Conservation (phyloP, 2,888 invertebrate species). For the Drosophila prostipennis region DNA sequence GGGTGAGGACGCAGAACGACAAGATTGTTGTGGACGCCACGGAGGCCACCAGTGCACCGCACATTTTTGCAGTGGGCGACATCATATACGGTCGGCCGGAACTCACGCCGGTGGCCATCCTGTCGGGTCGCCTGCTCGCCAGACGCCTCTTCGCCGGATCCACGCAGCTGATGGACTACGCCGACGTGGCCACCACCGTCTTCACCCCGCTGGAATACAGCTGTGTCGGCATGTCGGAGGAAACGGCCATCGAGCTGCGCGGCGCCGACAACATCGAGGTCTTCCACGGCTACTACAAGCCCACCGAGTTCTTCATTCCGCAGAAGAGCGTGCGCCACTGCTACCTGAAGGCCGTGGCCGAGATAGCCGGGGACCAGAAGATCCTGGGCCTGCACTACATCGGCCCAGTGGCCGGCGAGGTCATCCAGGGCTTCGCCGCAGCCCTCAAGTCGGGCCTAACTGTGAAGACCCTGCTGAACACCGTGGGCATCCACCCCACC, state of each 20-base stretch:
- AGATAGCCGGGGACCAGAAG: slow-evolving; percentile 87
- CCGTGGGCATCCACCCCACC: slow-evolving; percentile 96
- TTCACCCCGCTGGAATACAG: slow-evolving; percentile 98
- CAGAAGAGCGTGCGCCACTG: slow-evolving; percentile 93
- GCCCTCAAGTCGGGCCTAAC: slow-evolving; percentile 94
- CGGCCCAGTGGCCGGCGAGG: slow-evolving; percentile 96
- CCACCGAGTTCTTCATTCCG: slow-evolving; percentile 97
- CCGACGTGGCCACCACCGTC: slow-evolving; percentile 95
- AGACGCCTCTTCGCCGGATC: slow-evolving; percentile 88
- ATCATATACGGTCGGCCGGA: slow-evolving; percentile 93
- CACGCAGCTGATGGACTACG: slow-evolving; percentile 90
- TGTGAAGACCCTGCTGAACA: slow-evolving; percentile 90
- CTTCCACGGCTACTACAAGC: slow-evolving; percentile 96
- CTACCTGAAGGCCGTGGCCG: slow-evolving; percentile 93
- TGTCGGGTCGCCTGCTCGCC: slow-evolving; percentile 93
- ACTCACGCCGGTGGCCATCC: slow-evolving; percentile 96
- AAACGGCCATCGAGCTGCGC: slow-evolving; percentile 87
- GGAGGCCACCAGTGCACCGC: slow-evolving; percentile 93
- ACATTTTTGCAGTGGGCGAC: slow-evolving; percentile 98
- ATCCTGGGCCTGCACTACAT: slow-evolving; percentile 95
- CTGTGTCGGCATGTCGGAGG: slow-evolving; percentile 95
- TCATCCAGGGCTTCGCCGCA: slow-evolving; percentile 95
- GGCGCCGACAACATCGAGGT: slow-evolving; percentile 93
- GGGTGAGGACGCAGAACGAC: slow-evolving; percentile 88
- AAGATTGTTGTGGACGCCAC: slow-evolving; percentile 89